Base-by-base conservation (phyloP, 2,797 vertebrate species). In the Varecia variegata region DNA sequence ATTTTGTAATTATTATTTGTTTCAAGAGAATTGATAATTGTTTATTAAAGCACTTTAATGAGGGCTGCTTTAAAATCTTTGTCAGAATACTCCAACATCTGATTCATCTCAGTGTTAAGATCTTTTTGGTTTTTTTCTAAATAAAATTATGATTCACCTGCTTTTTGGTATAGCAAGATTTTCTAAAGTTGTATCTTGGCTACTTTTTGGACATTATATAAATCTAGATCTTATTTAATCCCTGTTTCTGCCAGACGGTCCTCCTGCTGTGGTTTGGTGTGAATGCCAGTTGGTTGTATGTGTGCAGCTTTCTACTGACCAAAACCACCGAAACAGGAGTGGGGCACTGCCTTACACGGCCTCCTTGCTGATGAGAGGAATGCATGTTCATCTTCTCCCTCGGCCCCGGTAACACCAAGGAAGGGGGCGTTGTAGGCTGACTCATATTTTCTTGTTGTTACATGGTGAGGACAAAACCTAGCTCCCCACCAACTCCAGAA, bases 321-420 rank as follows among this genome's bases (percentile, higher is more conserved):
- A 21, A 85, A 56, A 32, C 18, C 54, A 5, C 9, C 38, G 9
- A 10, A 6, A 43, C 32, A 32, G 25, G 50, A 62, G 23, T 13
- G 23, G 4, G 9, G 4, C 5, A 10, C 9, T 20, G 54, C 25
- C 32, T 32, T 38, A 52, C 5, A 14, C 1, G 2, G 25, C 13
- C 50, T 56, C 14, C 4, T 14, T 3, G 4, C 4, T 35, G 30
- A 54, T 35, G 40, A 84, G 11, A 21, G 27, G 1, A 23, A 1
- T 27, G 35, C 4, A 5, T 35, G 10, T 47, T 14, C 30, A 21
- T 25, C 30, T 93, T 8, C 17, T 27, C 43, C 25, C 13, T 43
- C 21, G 17, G 30, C 4, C 35, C 6, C 32, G 18, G 12, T 47
- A 8, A 14, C 21, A 13, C 7, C 5, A 20, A 15, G 27, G 13